Evolutionary conservation across 2,888 invertebrate species (phyloP).

Genomic region (Lithophane semibrunnea): DNA sequence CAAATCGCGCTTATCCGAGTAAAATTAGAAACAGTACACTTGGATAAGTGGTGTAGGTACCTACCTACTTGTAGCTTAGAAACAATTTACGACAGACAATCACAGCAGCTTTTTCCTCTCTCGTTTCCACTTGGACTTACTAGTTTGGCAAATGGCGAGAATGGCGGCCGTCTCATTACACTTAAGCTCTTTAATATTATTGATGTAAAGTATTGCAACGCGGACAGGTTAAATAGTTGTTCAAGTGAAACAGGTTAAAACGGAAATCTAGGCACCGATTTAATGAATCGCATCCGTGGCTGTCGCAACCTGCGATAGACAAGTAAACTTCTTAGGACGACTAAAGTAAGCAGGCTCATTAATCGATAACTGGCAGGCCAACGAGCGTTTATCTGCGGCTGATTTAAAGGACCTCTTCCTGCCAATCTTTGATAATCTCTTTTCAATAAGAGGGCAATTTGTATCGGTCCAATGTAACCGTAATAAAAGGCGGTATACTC

Average conservation of each 20-base stretch:
- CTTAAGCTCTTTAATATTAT: constrained; percentile 47
- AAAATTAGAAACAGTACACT: constrained; percentile 8
- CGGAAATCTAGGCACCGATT: constrained; percentile 86
- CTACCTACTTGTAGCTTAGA: constrained; percentile 21
- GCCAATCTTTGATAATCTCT: constrained; percentile 54
- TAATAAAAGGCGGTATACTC: constrained; percentile 44
- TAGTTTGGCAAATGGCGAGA: constrained; percentile 40
- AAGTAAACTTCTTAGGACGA: constrained; percentile 67
- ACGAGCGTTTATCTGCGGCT: constrained; percentile 58
- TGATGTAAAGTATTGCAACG: constrained; percentile 66
- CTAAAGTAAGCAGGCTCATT: constrained; percentile 72
- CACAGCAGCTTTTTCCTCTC: constrained; percentile 44
- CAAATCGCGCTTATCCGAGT: neutral
- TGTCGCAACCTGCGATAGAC: constrained; percentile 76
- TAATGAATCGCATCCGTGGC: constrained; percentile 86
- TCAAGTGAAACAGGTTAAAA: constrained; percentile 83
- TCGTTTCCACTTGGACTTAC: constrained; percentile 44
- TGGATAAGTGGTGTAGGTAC: neutral
- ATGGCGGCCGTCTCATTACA: constrained; percentile 42
- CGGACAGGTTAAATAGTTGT: constrained; percentile 71
- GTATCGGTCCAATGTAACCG: constrained; percentile 48
- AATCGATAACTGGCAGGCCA: constrained; percentile 68
- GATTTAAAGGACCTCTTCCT: constrained; percentile 66
- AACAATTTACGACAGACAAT: constrained; percentile 55
- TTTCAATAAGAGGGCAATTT: constrained; percentile 58